Percentiles rank a stretch among this genome's conserved stretches.
These are phyloP conservation scores for Selenia dentaria DNA, from an alignment of 2,888 invertebrate genomes.

Conservation along the genomic window DNA sequence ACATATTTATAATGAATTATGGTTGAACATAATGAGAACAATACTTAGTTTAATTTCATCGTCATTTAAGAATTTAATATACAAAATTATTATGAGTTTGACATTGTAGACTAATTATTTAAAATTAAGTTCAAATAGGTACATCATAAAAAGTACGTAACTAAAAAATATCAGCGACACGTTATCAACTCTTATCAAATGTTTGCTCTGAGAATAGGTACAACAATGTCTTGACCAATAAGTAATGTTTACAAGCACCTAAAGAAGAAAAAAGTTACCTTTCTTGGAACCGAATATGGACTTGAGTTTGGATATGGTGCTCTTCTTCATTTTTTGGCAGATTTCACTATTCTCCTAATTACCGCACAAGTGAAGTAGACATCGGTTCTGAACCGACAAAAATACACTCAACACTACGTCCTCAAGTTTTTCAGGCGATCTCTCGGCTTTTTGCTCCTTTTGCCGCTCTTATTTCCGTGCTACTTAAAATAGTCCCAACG, in stretches of 20 bases:
- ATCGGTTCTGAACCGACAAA: conserved; percentile 72
- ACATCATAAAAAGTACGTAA: no score
- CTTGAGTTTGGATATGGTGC: conserved; percentile 76
- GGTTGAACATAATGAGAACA: conserved; percentile 6
- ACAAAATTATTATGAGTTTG: no score
- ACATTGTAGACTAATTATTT: no score
- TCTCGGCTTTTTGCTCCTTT: conserved; percentile 80
- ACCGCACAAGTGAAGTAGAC: conserved; percentile 58
- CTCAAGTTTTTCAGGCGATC: conserved; percentile 79
- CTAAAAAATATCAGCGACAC: no score
- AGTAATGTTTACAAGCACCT: no score
- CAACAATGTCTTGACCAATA: no score
- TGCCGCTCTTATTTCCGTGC: conserved; percentile 84
- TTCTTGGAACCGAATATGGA: conserved; percentile 76
- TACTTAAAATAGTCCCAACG: conserved; percentile 82
- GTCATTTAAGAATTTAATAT: no score
- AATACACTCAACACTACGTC: conserved; percentile 77
- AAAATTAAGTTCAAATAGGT: no score
- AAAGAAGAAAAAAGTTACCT: conserved; percentile 61
- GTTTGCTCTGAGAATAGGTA: no score
- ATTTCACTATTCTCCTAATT: conserved; percentile 42
- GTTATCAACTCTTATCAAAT: no score
- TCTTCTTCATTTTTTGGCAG: conserved; percentile 69
- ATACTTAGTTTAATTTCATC: no score
- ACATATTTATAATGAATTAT: conserved; percentile 9